A percentile compares a stretch with the other conserved stretches of the same genome.
Conservation (phyloP, 2,888 invertebrate genomes). For the Orgyia antiqua region DNA sequence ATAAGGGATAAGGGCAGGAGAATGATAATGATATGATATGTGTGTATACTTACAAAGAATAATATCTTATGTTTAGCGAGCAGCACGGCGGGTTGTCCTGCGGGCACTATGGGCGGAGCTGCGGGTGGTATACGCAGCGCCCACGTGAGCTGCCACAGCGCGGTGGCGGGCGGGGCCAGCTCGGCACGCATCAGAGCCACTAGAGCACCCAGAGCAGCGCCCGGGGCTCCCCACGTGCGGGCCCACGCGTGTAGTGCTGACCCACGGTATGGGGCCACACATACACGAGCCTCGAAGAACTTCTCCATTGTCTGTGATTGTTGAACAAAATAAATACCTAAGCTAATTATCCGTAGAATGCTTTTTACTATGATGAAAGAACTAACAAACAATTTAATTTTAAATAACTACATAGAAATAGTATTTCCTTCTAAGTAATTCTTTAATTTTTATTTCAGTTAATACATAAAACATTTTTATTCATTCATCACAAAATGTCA, state of each 20-base stretch:
- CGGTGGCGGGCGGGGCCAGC: conserved; percentile 73
- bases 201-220: conserved; percentile 93
- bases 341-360: no score
- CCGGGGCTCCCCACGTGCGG: conserved; percentile 89
- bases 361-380: no score
- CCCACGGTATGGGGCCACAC: conserved; percentile 93
- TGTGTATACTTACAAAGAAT: conserved; percentile 93
- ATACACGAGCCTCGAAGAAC: conserved; percentile 94
- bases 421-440: no score
- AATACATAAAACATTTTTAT: no score
- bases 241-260: conserved; percentile 92
- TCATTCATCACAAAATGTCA: no score
- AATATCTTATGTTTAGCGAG: conserved; percentile 92
- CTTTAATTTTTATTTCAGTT: no score
- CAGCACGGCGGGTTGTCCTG: conserved; percentile 91
- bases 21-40: no score
- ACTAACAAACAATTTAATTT: no score
- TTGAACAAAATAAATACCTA: no score
- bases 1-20: no score
- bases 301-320: conserved; percentile 92
- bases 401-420: no score
- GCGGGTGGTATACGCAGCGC: conserved; percentile 95
- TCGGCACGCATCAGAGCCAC: conserved; percentile 89
- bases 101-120: conserved; percentile 91
- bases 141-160: conserved; percentile 87